Base-by-base conservation (phyloP, 2,797 vertebrate species). In the Miichthys miiuy region DNA sequence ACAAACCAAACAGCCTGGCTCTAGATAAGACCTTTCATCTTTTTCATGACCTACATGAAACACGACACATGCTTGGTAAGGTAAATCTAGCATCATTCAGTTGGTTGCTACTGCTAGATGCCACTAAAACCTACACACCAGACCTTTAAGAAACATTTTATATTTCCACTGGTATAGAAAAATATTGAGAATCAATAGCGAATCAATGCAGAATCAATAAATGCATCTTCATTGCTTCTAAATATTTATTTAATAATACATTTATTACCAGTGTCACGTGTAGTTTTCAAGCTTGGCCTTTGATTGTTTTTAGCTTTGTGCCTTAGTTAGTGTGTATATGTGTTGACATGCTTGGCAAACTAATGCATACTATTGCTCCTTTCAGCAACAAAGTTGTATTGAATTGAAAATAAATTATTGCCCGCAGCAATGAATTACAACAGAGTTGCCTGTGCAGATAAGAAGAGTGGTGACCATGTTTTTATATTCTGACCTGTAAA, bases 321-420 rank as follows among this genome's bases (percentile, higher is more conserved):
- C 61, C n/a, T 64, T 55, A 46, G 5, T 41, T 7, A 34, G n/a
- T 41, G 14, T 17, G 23, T n/a, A 8, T 10, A 47, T 46, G 51
- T 61, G 23, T 60, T 27, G 44, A 64, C 30, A 30, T 55, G 3
- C 3, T 14, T 42, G 50, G 23, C 34, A 23, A 67, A 55, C 16
- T 11, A 44, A 23, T 69, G 44, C 42, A 30, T 58, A 42, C 38
- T 46, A 38, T 56, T 57, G 27, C 52, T 54, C 61, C 68, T 51
- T 48, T 48, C 50, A 52, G 56, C 0, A 1, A 51, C 16, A 16
- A 27, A 50, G 57, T 17, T 54, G 21, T 11, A 27, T 1, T 79
- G 23, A 75, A 55, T 9, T 65, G 10, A 66, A 48, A 60, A 38
- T 60, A 44, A 21, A 21, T 27, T 10, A 27, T n/a, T 12, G 23